Evolutionary conservation across 2,113 vertebrate species (phyloP), one percentile per base, ranked within the genome.

Genomic region (Phalacrocorax aristotelis): DNA sequence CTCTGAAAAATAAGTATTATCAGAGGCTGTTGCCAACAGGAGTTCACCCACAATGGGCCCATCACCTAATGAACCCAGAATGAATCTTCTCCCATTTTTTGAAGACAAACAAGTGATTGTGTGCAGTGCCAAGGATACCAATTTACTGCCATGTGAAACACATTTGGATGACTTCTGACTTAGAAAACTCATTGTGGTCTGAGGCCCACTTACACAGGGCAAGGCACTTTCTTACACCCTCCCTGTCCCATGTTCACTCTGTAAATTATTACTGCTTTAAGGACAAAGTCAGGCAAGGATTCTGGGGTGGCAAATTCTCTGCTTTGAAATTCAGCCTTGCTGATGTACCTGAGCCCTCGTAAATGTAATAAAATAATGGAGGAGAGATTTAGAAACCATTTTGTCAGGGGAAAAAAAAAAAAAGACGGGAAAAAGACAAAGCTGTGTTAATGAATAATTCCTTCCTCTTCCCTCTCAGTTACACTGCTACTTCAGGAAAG

Each of bases 31-130:
- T 87, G 87, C 70, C 87, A 93, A 51, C 29, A 10, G 52, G 65
- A 89, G 78, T 72, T 84, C 49, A 42, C 1, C 2, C 34, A 87
- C 93, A 93, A 75, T 69, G 68, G 79, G 12, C 65, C 44, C 89
- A 90, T 89, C 82, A 75, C 71, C 83, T 95, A 77, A 95, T n/a
- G 69, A 96, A 65, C 66, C 42, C 57, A 40, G 71, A 94, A 60
- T 55, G 49, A 86, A 44, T 83, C 79, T 66, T 90, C 69, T 76
- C 71, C 61, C 27, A 13, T 46, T 90, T 84, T 83, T 46, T 69
- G 71, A 93, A 57, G 62, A 89, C 90, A 95, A 94, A 88, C 29
- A 64, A 92, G 51, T 1, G 40, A 92, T 72, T 94, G 91, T 94
- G 62, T 84, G 40, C 69, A 70, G 54, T 60, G 61, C 74, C 16